A percentile compares a stretch with the other conserved stretches of the same genome.
Conservation (phyloP, 2,888 invertebrate species). For the Sesia apiformis region DNA sequence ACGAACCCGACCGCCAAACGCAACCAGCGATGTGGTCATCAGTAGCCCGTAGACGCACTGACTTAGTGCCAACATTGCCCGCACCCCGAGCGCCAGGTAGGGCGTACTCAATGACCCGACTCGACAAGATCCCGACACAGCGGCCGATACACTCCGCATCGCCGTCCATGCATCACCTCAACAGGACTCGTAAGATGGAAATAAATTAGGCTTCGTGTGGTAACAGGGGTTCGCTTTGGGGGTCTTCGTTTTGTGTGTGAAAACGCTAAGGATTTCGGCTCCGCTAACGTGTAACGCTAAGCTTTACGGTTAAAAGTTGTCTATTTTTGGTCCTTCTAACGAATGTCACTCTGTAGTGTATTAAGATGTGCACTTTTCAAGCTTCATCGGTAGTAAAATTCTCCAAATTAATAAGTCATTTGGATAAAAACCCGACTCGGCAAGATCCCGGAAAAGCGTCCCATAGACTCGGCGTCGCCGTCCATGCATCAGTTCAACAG, state of each 20-base stretch:
- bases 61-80: constrained; percentile 92
- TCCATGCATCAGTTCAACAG: no score
- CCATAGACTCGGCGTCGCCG: no score
- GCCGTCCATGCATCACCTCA: constrained; percentile 52
- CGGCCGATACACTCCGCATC: constrained; percentile 36
- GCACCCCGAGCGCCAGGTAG: constrained; percentile 76
- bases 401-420: no score
- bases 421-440: no score
- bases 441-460: no score
- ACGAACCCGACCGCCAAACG: constrained; percentile 55
- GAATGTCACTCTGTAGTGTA: no score
- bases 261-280: no score
- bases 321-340: no score
- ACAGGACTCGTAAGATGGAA: constrained; percentile 41
- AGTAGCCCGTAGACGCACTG: constrained; percentile 89
- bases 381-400: no score
- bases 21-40: constrained; percentile 81
- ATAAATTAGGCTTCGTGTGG: not conserved
- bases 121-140: constrained; percentile 75
- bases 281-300: no score
- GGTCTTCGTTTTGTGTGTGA: not conserved
- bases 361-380: no score
- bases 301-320: no score
- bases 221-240: constrained; percentile 6
- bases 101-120: constrained; percentile 94